Evolutionary conservation across 1,140 invertebrate genomes (phyloP).

Genomic region (Drosophila fuyamai): DNA sequence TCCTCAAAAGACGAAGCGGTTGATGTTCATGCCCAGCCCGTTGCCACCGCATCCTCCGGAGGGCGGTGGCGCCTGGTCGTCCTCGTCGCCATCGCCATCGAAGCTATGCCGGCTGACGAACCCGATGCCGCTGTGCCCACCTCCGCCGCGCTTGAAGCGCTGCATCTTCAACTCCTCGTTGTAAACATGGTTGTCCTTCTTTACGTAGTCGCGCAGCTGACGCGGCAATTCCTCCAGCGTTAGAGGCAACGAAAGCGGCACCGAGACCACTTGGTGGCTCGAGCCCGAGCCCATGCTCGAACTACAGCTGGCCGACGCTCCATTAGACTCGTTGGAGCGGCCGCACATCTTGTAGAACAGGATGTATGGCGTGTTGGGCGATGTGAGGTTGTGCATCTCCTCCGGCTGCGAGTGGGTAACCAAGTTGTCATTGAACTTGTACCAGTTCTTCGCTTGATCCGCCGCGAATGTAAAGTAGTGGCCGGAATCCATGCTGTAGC

Average conservation of each 20-base stretch:
- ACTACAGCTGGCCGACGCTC: constrained; percentile 28
- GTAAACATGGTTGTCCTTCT: constrained; percentile 73
- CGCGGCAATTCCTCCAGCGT: constrained; percentile 72
- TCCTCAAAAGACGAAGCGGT: constrained; percentile 77
- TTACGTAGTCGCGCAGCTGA: constrained; percentile 68
- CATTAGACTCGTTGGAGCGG: constrained; percentile 68
- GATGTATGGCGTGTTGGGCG: constrained; percentile 92
- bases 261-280: constrained; percentile 51
- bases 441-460: constrained; percentile 90
- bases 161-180: constrained; percentile 65
- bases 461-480: constrained; percentile 94
- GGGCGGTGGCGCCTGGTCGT: constrained; percentile 70
- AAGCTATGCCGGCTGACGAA: constrained; percentile 40
- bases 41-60: constrained; percentile 79
- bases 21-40: constrained; percentile 71
- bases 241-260: constrained; percentile 57
- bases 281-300: constrained; percentile 4
- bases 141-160: constrained; percentile 53
- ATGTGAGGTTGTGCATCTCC: constrained; percentile 88
- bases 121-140: constrained; percentile 31
- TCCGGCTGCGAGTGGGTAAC: constrained; percentile 88
- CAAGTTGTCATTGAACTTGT: constrained; percentile 91
- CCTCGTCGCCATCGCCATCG: constrained; percentile 67
- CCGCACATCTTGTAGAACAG: constrained; percentile 89
- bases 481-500: constrained; percentile 92